A percentile compares a stretch with the other conserved stretches of the same genome.
phyloP scores from a whole-genome alignment of 2,113 vertebrate species.

The Catharus fuscescens region DNA sequence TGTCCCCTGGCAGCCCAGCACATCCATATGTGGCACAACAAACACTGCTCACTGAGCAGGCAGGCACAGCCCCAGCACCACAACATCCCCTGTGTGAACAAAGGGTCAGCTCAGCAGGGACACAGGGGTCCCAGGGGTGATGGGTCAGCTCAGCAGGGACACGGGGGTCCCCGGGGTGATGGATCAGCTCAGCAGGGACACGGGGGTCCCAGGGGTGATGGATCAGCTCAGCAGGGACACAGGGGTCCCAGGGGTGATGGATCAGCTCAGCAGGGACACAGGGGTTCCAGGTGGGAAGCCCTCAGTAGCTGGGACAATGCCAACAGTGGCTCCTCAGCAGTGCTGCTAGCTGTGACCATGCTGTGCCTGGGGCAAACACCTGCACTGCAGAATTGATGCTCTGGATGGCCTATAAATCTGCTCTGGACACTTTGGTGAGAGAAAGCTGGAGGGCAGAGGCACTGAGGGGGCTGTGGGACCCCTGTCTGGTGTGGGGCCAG shows the following conservation, averaged over 20 bases:
- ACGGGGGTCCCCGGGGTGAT: too few relatives aligned
- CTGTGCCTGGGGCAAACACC: not conserved
- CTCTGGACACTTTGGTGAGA: not conserved
- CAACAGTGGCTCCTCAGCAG: accelerated
- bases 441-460: accelerated
- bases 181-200: too few relatives aligned
- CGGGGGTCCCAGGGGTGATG: not conserved
- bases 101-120: not conserved
- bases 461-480: not conserved
- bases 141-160: too few relatives aligned
- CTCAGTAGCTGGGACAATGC: not conserved
- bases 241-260: not conserved
- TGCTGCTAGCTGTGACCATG: not conserved
- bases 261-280: accelerated
- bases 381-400: not conserved
- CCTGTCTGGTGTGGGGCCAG: not conserved
- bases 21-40: not conserved
- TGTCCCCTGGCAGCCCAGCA: not conserved
- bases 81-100: accelerated
- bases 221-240: not conserved
- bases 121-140: not conserved
- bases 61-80: not conserved
- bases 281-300: not conserved
- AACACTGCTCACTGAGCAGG: not conserved
- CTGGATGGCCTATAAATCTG: accelerated